Evolutionary conservation across 2,888 invertebrate species (phyloP).

Genomic region (Epinotia nisella): DNA sequence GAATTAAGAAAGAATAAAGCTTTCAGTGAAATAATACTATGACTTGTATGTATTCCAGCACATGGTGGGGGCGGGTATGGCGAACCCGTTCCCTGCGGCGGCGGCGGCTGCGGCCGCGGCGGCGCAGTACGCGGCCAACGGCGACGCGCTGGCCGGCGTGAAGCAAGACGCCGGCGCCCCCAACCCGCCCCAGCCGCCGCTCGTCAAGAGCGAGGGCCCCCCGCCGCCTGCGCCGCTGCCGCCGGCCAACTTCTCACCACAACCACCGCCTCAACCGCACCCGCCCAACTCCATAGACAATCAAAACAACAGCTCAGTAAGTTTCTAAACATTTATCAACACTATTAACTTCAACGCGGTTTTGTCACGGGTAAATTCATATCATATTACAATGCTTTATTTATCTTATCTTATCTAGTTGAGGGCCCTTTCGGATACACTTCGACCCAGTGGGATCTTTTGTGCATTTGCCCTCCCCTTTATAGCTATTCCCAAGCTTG

Average conservation of each 20-base stretch:
- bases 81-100: constrained; percentile 88
- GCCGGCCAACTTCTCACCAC: constrained; percentile 79
- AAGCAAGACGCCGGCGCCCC: constrained; percentile 77
- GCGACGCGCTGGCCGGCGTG: constrained; percentile 82
- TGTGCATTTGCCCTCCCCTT: too few relatives aligned
- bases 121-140: constrained; percentile 84
- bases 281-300: constrained; percentile 85
- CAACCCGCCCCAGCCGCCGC: constrained; percentile 72
- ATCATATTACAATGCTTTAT: background rate
- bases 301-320: constrained; percentile 79
- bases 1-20: background rate
- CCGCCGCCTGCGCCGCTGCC: constrained; percentile 77
- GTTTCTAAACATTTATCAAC: constrained; percentile 49
- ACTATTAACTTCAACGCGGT: background rate
- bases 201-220: constrained; percentile 83
- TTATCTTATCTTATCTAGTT: too few relatives aligned
- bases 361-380: background rate
- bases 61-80: constrained; percentile 97
- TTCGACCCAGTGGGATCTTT: too few relatives aligned
- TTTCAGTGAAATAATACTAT: constrained; percentile 8
- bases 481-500: too few relatives aligned
- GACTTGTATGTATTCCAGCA: constrained; percentile 87
- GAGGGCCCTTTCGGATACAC: too few relatives aligned
- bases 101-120: constrained; percentile 86
- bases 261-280: constrained; percentile 73